Percentiles rank a stretch among this genome's conserved stretches.
phyloP scores from a whole-genome alignment of 2,888 invertebrate genomes.

The Serripes groenlandicus region DNA sequence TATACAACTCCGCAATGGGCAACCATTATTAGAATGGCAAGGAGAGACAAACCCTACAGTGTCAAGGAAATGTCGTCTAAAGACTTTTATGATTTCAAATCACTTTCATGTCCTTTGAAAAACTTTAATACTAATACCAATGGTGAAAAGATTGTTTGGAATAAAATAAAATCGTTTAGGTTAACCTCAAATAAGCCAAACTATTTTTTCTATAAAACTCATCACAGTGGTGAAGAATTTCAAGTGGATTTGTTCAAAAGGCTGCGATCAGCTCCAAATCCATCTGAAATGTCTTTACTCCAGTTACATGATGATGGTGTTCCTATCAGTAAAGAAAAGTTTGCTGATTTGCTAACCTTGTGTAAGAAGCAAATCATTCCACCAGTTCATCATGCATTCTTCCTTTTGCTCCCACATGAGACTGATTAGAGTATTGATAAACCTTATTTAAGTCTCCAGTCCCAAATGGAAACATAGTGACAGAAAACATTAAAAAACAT shows the following conservation, averaged over 20 bases:
- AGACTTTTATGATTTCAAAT: conserved; percentile 27
- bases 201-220: not conserved
- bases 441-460: too few species aligned
- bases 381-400: conserved; percentile 24
- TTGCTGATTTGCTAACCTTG: conserved; percentile 17
- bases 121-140: conserved; percentile 28
- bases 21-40: conserved; percentile 21
- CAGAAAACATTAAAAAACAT: too few species aligned
- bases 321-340: conserved; percentile 26
- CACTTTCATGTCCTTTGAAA: not conserved
- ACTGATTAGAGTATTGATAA: not conserved
- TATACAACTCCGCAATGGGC: conserved; percentile 31
- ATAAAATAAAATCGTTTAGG: conserved; percentile 12
- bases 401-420: not conserved
- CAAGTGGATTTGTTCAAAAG: not conserved
- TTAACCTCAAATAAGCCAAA: not conserved
- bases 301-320: conserved; percentile 24
- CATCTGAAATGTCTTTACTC: not conserved
- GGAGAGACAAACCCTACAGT: not conserved
- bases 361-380: conserved; percentile 29
- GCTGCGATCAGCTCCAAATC: not conserved
- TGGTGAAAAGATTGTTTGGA: conserved; percentile 23
- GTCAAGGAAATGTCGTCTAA: conserved; percentile 6
- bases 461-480: too few species aligned
- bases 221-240: not conserved